Evolutionary conservation across 2,888 invertebrate species (phyloP).

Genomic region (Parapristionchus giblindavisi): DNA sequence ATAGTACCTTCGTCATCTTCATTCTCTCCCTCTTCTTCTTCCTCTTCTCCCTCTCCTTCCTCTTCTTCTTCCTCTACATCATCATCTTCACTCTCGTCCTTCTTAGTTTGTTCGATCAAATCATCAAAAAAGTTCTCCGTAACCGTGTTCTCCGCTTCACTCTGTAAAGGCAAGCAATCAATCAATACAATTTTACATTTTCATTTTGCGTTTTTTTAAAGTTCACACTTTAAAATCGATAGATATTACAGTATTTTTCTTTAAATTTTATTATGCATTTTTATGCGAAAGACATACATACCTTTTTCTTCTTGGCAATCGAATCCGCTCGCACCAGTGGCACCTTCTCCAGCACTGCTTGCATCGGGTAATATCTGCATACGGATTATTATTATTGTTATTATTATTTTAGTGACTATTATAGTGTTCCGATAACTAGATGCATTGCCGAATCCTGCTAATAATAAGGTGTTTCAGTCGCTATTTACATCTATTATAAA

Average conservation of each 20-base stretch:
- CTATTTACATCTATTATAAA: too few relatives aligned
- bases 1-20: too few relatives aligned
- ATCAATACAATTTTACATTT: background rate
- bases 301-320: conserved; percentile 50
- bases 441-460: too few relatives aligned
- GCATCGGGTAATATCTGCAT: conserved; percentile 48
- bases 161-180: too few relatives aligned
- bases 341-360: conserved; percentile 46
- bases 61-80: conserved; percentile 19
- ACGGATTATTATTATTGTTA: too few relatives aligned
- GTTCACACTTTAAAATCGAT: background rate
- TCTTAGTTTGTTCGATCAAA: conserved; percentile 27
- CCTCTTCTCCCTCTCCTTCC: conserved; percentile 22
- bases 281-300: background rate
- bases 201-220: background rate
- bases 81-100: conserved; percentile 9
- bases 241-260: background rate
- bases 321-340: conserved; percentile 54
- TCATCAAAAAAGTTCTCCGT: conserved; percentile 32
- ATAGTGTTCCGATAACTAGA: too few relatives aligned
- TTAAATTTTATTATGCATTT: background rate
- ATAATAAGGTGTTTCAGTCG: too few relatives aligned
- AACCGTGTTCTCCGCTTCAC: too few relatives aligned
- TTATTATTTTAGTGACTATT: too few relatives aligned
- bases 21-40: conserved; percentile 7